A percentile compares a stretch with the other conserved stretches of the same genome.
phyloP scores from a whole-genome alignment of 35 echinoderm and acorn worm genomes.

The Apostichopus japonicus region DNA sequence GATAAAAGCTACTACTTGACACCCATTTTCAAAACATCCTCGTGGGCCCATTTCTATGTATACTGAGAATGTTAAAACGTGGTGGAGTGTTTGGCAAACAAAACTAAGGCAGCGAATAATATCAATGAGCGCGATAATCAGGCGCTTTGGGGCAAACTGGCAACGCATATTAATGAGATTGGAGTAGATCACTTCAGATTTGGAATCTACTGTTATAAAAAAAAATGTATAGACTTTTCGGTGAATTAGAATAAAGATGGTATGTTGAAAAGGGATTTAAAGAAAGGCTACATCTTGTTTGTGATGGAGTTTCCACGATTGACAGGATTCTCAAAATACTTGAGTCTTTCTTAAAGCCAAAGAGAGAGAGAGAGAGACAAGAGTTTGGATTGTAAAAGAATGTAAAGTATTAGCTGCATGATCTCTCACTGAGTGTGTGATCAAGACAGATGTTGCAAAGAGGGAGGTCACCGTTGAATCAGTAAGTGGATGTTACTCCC shows the following conservation, averaged over 20 bases:
- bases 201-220: background rate
- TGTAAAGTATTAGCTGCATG: too few species aligned
- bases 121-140: background rate
- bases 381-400: background rate
- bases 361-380: background rate
- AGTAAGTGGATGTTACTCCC: background rate
- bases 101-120: background rate
- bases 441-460: background rate
- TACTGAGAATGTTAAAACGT: background rate
- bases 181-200: slow-evolving; percentile 30
- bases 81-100: background rate
- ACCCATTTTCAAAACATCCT: background rate
- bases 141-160: background rate
- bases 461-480: background rate
- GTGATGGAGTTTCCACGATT: slow-evolving; percentile 3
- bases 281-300: slow-evolving; percentile 7
- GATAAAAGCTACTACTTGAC: slow-evolving; percentile 7
- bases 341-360: background rate
- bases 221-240: slow-evolving; percentile 12
- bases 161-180: slow-evolving; percentile 33
- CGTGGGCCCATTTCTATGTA: background rate
- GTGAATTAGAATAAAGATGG: slow-evolving; percentile 21
- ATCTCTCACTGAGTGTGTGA: background rate
- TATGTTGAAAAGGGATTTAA: background rate
- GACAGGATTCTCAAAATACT: slow-evolving; percentile 36